phyloP scores from a whole-genome alignment of 2,888 invertebrate genomes.

The Tetranychus piercei region DNA sequence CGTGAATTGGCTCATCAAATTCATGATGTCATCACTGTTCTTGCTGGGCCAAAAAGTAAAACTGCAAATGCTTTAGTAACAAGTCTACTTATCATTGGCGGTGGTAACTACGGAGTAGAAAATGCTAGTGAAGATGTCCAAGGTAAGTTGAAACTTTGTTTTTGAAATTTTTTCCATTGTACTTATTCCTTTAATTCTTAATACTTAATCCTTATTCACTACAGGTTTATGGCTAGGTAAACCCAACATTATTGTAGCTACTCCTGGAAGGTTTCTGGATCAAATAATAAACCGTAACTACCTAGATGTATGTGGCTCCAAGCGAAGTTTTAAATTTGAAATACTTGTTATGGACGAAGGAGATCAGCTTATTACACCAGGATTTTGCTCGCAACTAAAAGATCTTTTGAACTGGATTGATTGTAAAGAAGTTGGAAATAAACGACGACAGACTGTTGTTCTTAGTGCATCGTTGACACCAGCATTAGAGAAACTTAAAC shows the following conservation, averaged over 20 bases:
- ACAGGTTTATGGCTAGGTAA: constrained; percentile 50
- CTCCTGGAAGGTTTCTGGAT: constrained; percentile 83
- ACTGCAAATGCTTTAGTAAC: constrained; percentile 40
- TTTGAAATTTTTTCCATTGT: neutral
- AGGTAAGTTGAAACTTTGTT: constrained; percentile 28
- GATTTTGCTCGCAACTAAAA: constrained; percentile 30
- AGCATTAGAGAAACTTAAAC: constrained; percentile 48
- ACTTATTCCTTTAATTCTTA: neutral
- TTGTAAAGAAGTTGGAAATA: constrained; percentile 10
- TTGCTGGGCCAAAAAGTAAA: constrained; percentile 13
- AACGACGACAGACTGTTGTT: constrained; percentile 57
- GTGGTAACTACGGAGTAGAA: constrained; percentile 59
- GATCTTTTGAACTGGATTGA: constrained; percentile 21
- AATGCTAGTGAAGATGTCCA: constrained; percentile 55
- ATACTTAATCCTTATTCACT: neutral
- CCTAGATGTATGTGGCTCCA: constrained; percentile 28
- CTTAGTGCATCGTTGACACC: constrained; percentile 93
- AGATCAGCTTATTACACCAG: constrained; percentile 51
- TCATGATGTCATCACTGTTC: constrained; percentile 19
- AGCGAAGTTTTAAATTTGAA: constrained; percentile 46
- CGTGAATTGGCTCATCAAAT: constrained; percentile 73
- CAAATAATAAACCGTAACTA: constrained; percentile 59
- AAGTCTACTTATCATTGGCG: constrained; percentile 74
- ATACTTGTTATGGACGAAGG: constrained; percentile 83
- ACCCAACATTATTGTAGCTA: constrained; percentile 88